Evolutionary conservation across 2,797 vertebrate genomes (phyloP).

Genomic region (Notoglanidium macrostoma): DNA sequence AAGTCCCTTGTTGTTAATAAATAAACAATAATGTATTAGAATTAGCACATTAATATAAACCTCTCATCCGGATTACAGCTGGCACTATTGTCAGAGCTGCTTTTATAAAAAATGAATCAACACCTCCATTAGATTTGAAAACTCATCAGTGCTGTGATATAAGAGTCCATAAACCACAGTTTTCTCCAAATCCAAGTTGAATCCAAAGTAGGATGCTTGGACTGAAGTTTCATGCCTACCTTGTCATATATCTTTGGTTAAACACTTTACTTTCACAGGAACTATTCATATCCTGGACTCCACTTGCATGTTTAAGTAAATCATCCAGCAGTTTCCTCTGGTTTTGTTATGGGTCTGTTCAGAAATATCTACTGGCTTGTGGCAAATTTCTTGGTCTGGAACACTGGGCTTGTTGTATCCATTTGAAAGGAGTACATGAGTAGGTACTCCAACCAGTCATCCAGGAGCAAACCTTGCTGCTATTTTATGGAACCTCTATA

Average conservation of each 20-base stretch:
- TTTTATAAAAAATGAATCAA: neutral
- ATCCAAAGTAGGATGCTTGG: neutral
- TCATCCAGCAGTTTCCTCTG: neutral
- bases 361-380: neutral
- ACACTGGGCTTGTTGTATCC: neutral
- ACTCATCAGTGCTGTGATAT: neutral
- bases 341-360: neutral
- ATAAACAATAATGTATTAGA: neutral
- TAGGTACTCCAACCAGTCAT: neutral
- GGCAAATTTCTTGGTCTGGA: neutral
- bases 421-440: slow-evolving; percentile 32
- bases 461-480: slow-evolving; percentile 36
- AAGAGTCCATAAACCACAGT: neutral
- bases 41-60: neutral
- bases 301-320: neutral
- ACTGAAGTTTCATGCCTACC: neutral
- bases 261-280: neutral
- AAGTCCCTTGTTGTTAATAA: neutral
- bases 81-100: neutral
- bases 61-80: neutral
- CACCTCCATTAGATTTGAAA: neutral
- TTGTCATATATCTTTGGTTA: neutral
- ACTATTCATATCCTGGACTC: neutral
- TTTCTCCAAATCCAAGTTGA: neutral
- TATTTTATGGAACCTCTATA: slow-evolving; percentile 35